phyloP scores from a whole-genome alignment of 1,140 invertebrate species.

The Cydia amplana region DNA sequence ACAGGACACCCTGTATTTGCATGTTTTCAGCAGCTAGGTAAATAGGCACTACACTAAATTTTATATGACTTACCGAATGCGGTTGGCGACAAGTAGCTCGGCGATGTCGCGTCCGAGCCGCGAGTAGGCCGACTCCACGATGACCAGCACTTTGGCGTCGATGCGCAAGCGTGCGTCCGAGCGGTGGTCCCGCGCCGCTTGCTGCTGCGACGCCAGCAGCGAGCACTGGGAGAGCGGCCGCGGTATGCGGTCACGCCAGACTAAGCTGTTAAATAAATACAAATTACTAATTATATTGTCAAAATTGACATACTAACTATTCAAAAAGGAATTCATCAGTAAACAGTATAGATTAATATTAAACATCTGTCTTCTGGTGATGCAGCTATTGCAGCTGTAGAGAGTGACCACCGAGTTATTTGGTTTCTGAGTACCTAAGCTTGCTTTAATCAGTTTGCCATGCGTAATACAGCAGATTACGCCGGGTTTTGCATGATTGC shows the following conservation, averaged over 20 bases:
- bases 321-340: too few relatives aligned
- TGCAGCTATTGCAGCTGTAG: too few relatives aligned
- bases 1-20: too few relatives aligned
- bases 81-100: conserved; percentile 94
- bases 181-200: conserved; percentile 87
- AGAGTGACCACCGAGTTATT: too few relatives aligned
- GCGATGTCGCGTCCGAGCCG: conserved; percentile 94
- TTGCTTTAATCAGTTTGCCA: neutral
- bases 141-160: conserved; percentile 95
- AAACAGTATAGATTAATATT: too few relatives aligned
- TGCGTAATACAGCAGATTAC: conserved; percentile 14
- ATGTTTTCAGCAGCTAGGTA: too few relatives aligned
- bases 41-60: too few relatives aligned
- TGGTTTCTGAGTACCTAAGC: too few relatives aligned
- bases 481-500: neutral
- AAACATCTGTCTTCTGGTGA: too few relatives aligned
- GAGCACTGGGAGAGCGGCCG: conserved; percentile 90
- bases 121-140: conserved; percentile 97
- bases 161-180: conserved; percentile 90
- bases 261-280: conserved; percentile 81
- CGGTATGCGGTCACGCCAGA: conserved; percentile 87
- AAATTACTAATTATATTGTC: conserved; percentile 36
- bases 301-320: conserved; percentile 20
- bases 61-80: conserved; percentile 89
- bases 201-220: conserved; percentile 82